Base-by-base conservation (phyloP, 1,140 invertebrate species). In the Pachypeltis micranthus region DNA sequence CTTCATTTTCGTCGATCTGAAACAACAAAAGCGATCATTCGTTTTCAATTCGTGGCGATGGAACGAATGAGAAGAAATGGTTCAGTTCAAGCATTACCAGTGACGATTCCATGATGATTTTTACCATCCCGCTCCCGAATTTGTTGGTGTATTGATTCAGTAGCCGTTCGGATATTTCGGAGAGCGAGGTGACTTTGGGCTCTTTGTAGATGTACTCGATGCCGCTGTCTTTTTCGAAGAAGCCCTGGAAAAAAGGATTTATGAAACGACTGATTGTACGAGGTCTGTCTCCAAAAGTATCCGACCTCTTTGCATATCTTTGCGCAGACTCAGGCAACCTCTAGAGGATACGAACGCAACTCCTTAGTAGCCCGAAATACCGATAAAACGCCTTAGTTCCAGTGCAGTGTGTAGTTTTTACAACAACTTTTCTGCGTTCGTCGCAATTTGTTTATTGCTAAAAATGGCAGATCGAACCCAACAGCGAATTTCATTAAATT, bases 181-280 rank as follows among this genome's bases (percentile, higher is more conserved):
- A 86, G 2, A 98, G 77, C 1, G 89, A 88, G 1, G 95, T 97
- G 1, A 97, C 80, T 75, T 96, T 95, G 0, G 93, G 93, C 73
- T 97, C 93, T 73, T 96, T 96, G 70, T 97, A 98, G 65, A 98
- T 85, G 71, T 91, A 97, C 70, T 96, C 92, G 24, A 90, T 81
- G 1, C 87, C 87, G 72, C 88, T 86, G 68, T 96, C 93, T 28
- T 70, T 69, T 70, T 95, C 93, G 74, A 96, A 96, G 72, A 87
- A 89, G 3, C 84, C 81, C 80, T 91, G 73, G 72, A 77, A 74
- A 76, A 68, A 78, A 58, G 58, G 2, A 47, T 58, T 25, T 44
- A 59, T 39, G 31, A 39, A 7, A 39, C 31, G 16, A 39, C 7
- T 39, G 7, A 39, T 39, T 39, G 7, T 39, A 39, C 31, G n/a